These are phyloP conservation scores for Encarsia formosa DNA, from an alignment of 2,888 invertebrate genomes.

Conservation along the genomic window DNA sequence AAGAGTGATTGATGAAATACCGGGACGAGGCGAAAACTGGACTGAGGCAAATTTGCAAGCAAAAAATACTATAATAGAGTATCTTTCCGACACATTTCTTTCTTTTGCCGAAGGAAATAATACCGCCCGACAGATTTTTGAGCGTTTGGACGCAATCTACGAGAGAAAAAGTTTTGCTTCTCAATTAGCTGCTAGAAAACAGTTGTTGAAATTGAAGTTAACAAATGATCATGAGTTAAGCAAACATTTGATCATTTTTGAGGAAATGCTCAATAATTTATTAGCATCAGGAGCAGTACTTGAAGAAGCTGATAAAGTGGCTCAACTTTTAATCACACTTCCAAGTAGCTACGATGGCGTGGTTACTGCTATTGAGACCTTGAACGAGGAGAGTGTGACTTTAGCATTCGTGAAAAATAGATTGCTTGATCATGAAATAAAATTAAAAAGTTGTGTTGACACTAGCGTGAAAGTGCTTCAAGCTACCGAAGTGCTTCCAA, in stretches of 20 bases:
- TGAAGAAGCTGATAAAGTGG: constrained; percentile 42
- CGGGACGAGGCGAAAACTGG: background rate
- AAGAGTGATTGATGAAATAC: background rate
- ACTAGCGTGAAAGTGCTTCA: constrained; percentile 37
- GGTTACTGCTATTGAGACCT: constrained; percentile 44
- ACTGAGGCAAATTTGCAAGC: background rate
- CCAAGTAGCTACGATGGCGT: constrained; percentile 42
- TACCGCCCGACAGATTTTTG: constrained; percentile 25
- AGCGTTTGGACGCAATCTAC: constrained; percentile 26
- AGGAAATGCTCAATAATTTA: constrained; percentile 41
- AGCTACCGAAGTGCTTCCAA: no score
- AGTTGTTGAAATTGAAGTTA: constrained; percentile 30
- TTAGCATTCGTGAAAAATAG: constrained; percentile 42
- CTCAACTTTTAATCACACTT: constrained; percentile 41
- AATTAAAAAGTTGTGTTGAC: constrained; percentile 29
- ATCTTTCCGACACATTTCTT: constrained; percentile 19
- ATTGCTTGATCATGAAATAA: constrained; percentile 30
- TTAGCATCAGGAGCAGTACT: constrained; percentile 40
- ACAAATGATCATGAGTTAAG: constrained; percentile 27
- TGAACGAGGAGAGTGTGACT: constrained; percentile 39
- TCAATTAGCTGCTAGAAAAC: constrained; percentile 20
- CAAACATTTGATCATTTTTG: constrained; percentile 40
- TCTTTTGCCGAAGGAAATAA: constrained; percentile 11
- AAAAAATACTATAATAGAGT: background rate
- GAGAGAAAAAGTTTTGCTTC: constrained; percentile 30